Evolutionary conservation across 2,888 invertebrate genomes (phyloP).

Genomic region (Mimachlamys varia): DNA sequence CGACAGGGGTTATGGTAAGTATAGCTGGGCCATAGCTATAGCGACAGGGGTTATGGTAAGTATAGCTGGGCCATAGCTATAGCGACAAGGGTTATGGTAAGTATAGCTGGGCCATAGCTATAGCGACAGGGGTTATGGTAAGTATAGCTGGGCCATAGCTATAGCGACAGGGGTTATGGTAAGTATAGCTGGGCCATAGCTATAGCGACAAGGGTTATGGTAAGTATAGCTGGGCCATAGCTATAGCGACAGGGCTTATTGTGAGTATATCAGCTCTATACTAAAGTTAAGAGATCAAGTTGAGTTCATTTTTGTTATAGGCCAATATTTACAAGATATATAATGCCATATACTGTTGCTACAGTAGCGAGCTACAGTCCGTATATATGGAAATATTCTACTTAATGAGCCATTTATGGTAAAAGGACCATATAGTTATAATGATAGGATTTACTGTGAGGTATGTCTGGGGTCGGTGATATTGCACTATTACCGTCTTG

Average conservation of each 20-base stretch:
- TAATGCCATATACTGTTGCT: not conserved
- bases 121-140: slow-evolving; percentile 94
- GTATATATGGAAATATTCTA: too few species aligned
- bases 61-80: slow-evolving; percentile 99
- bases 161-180: slow-evolving; percentile 99
- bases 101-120: slow-evolving; percentile 99
- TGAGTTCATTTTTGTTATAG: not conserved
- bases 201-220: slow-evolving; percentile 85
- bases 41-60: slow-evolving; percentile 92
- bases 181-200: slow-evolving; percentile 73
- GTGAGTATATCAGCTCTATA: slow-evolving; percentile 95
- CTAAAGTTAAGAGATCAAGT: too few species aligned
- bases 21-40: slow-evolving; percentile 99
- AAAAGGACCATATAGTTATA: not conserved
- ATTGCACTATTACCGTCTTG: not conserved
- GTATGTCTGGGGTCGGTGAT: not conserved
- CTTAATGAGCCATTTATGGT: not conserved
- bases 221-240: slow-evolving; percentile 82
- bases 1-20: slow-evolving; percentile 78
- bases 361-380: too few species aligned
- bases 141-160: slow-evolving; percentile 98
- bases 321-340: not conserved
- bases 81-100: slow-evolving; percentile 92
- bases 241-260: not conserved
- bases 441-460: not conserved